Base-by-base conservation (phyloP, 2,113 vertebrate species). In the Chloebia gouldiae region DNA sequence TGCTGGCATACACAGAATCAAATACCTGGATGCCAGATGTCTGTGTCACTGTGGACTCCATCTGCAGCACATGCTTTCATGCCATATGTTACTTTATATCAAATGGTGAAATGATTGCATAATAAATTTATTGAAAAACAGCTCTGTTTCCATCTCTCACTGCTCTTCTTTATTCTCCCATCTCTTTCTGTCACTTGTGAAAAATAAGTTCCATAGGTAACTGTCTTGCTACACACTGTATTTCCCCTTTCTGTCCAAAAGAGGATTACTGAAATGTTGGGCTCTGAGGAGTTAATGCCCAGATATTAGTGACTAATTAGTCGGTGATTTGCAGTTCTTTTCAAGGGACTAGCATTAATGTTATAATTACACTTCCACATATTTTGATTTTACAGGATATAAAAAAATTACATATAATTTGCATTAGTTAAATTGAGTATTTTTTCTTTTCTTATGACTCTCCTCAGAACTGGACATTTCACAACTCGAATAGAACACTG, bases 11-110 rank as follows among this genome's bases (percentile, higher is more conserved):
- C 50, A 78, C 21, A 76, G 86, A 95, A 86, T 91, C 81, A 72
- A 96, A 96, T 91, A 97, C 87, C 95, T 92, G 94, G 64, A 40
- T 96, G 90, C 95, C 96, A 97, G 94, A 97, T 97, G 95, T 97
- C 81, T 72, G 7, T 79, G 85, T 96, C 97, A 93, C 94, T 96
- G 93, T 72, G 92, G 94, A 72, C 65, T 86, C 94, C 95, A 97
- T 97, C 97, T 97, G 97, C 57, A 94, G 72, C 78, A 75, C 75
- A 82, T 76, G 60, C 81, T 95, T 95, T 87, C 21, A 15, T 73
- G 86, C 93, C 93, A 93, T 97, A 97, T 98, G 96, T 60, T 96
- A 81, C 83, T 97, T 95, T 73, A 70, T 89, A 95, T 91, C 90
- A 86, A 78, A 88, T 77, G 40, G 37, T 85, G 47, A 23, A 89